Conservation (phyloP, 1,140 invertebrate species). For the Cheumatopsyche charites region DNA sequence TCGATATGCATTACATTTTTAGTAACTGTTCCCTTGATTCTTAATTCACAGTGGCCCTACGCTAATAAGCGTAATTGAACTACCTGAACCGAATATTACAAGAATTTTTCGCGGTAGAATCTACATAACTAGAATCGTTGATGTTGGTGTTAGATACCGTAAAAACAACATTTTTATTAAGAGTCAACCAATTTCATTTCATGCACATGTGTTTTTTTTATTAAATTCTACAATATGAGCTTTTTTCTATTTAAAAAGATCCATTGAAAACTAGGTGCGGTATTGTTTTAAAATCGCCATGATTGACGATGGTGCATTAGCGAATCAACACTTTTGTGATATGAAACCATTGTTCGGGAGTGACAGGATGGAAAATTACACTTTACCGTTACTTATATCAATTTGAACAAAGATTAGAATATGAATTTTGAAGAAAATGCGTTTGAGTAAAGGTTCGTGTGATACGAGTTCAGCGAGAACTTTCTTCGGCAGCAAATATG, state of each 20-base stretch:
- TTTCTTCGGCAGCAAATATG: no score
- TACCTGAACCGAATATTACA: neutral
- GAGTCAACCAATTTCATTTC: no score
- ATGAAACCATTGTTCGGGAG: neutral
- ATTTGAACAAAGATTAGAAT: neutral
- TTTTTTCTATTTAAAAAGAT: no score
- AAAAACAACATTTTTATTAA: no score
- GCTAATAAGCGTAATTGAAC: neutral
- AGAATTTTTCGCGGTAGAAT: no score
- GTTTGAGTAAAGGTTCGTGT: no score
- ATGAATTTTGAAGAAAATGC: no score
- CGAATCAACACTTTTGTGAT: neutral
- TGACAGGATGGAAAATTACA: constrained; percentile 15
- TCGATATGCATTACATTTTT: neutral
- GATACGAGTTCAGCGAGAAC: no score
- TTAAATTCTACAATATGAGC: no score
- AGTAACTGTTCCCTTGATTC: constrained; percentile 20
- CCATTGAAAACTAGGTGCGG: neutral
- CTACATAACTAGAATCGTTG: no score
- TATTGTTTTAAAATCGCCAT: constrained; percentile 8
- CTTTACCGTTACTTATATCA: neutral
- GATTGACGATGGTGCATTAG: constrained; percentile 3
- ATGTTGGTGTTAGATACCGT: no score
- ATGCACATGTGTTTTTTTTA: no score
- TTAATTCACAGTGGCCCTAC: neutral